Evolutionary conservation across 2,113 vertebrate genomes (phyloP), one percentile per base, ranked within the genome.

Genomic region (Chaetodon trifascialis): DNA sequence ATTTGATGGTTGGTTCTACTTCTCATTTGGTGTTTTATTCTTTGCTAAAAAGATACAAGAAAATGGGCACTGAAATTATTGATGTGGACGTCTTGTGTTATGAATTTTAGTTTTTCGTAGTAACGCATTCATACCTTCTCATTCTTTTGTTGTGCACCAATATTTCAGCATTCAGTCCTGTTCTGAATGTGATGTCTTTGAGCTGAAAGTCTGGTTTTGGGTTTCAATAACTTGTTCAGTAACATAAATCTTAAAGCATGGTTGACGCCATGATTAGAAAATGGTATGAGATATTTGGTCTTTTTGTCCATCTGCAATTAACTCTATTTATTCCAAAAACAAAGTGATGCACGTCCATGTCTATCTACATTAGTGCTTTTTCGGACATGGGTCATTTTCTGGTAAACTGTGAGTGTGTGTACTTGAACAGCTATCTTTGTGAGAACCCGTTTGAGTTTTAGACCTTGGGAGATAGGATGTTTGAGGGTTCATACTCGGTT

Each of bases 1-100:
- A 94, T 99, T 98, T 95, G 98, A 99, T 92, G 98, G 98, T 99
- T 79, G 34, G 92, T 80, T 79, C 46, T 68, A 4, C 8, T 40
- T 40, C 38, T 40, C 30, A 0, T 19, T 36, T 23, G 9, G 1
- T 49, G 1, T 71, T 47, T 0, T 8, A 11, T 30, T 78, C 5
- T 44, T n/a, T 40, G 19, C 7, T 11, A 19, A 16, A 17, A 51
- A 17, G 23, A 56, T 51, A 11, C 11, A 6, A 34, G 9, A 23
- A 30, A 64, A 15, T 16, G 3, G 12, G 38, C 14, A 30, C 8
- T 12, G n/a, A 38, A 62, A 47, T 38, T 9, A 56, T 47, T 30
- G 9, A 54, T 52, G 30, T 60, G 11, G 44, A 36, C 0, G 4
- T 71, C 9, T 60, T 11, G 7, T 46, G 55, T 62, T 44, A 36